Conservation (phyloP, 37 sponge, comb jelly and placozoan genomes). For the Amphimedon queenslandica region DNA sequence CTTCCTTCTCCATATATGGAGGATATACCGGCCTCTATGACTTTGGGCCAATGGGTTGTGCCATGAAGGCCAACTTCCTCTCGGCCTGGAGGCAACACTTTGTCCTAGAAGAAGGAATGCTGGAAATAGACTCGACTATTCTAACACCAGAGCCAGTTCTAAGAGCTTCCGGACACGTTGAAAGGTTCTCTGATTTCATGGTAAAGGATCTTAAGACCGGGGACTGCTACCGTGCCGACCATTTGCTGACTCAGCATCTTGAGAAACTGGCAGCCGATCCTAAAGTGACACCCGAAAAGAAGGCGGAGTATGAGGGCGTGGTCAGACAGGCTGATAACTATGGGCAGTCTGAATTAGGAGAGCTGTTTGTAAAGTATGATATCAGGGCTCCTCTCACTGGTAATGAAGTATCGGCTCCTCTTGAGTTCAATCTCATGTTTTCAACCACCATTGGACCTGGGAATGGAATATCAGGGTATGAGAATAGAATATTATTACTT, state of each 20-base stretch:
- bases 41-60: constrained; percentile 95
- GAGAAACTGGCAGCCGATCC: constrained; percentile 59
- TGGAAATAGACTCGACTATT: constrained; percentile 83
- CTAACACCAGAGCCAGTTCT: constrained; percentile 80
- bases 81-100: constrained; percentile 91
- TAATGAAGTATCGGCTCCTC: constrained; percentile 76
- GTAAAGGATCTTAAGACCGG: constrained; percentile 92
- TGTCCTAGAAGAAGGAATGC: constrained; percentile 90
- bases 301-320: constrained; percentile 49
- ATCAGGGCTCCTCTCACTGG: constrained; percentile 79
- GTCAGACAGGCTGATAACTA: constrained; percentile 65
- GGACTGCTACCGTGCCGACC: constrained; percentile 95
- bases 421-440: constrained; percentile 97
- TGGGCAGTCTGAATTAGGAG: constrained; percentile 68
- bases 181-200: constrained; percentile 92
- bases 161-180: constrained; percentile 92
- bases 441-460: constrained; percentile 90
- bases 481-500: too few relatives aligned
- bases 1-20: constrained; percentile 90
- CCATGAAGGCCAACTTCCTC: constrained; percentile 88
- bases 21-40: constrained; percentile 96
- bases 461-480: constrained; percentile 63
- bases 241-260: constrained; percentile 73
- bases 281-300: constrained; percentile 60
- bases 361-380: constrained; percentile 57